Evolutionary conservation across 2,797 vertebrate species (phyloP).

Genomic region (Uromys caudimaculatus): DNA sequence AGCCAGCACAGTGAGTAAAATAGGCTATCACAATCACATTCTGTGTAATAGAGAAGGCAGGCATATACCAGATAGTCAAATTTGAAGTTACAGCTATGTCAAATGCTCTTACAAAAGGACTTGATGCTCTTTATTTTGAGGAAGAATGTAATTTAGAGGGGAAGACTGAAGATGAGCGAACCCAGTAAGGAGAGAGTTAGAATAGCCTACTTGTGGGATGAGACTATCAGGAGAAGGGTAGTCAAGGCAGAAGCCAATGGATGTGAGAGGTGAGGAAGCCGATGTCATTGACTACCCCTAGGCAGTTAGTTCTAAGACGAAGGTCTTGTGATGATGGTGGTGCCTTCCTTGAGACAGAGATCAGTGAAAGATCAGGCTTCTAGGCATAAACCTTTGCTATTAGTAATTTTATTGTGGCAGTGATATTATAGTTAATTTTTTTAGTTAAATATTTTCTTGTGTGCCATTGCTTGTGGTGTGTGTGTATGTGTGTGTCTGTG

Average conservation of each 20-base stretch:
- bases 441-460: conserved; percentile 4
- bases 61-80: neutral
- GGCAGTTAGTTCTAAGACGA: neutral
- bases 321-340: neutral
- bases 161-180: neutral
- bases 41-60: neutral
- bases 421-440: conserved; percentile 29
- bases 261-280: neutral
- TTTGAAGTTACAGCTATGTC: neutral
- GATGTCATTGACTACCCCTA: neutral
- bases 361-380: neutral
- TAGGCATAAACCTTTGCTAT: neutral
- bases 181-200: neutral
- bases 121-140: neutral
- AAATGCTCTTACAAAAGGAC: conserved; percentile 2
- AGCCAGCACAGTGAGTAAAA: neutral
- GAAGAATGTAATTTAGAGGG: neutral
- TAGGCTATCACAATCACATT: neutral
- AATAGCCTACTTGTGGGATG: neutral
- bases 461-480: neutral
- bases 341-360: conserved; percentile 1
- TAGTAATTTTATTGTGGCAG: conserved; percentile 19
- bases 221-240: neutral
- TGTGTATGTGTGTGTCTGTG: neutral
- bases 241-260: neutral